phyloP scores from a whole-genome alignment of 2,888 invertebrate species.

The Lasioglossum figueresi region DNA sequence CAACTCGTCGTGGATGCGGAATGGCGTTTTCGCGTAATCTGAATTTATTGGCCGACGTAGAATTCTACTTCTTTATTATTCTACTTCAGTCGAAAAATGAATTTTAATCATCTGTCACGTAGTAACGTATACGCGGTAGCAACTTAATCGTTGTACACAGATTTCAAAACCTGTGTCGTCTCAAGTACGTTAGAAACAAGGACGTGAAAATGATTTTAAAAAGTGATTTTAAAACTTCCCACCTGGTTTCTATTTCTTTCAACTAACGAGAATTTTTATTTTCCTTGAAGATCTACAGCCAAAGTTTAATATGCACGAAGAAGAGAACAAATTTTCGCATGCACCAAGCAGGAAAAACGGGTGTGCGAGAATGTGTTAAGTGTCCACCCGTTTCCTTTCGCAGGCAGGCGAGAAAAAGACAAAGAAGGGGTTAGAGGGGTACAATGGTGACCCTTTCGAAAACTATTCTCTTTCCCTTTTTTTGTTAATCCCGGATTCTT shows the following conservation, averaged over 20 bases:
- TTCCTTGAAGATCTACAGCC: too few relatives aligned
- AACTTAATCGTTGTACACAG: not conserved
- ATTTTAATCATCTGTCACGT: not conserved
- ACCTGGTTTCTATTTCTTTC: too few relatives aligned
- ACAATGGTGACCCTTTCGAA: constrained; percentile 44
- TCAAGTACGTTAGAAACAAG: too few relatives aligned
- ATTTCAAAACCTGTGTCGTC: not conserved
- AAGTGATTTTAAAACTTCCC: not conserved
- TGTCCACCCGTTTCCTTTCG: not conserved
- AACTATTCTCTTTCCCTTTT: constrained; percentile 35
- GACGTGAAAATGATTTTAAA: not conserved
- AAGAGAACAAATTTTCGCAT: not conserved
- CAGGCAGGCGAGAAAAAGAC: not conserved
- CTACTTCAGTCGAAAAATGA: not conserved
- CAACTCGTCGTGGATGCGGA: not conserved
- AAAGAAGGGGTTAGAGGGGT: not conserved
- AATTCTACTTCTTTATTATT: too few relatives aligned
- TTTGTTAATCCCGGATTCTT: constrained; percentile 65
- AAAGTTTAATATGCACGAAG: too few relatives aligned
- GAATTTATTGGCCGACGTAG: not conserved
- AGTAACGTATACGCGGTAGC: not conserved
- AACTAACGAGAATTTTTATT: not conserved
- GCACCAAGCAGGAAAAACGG: not conserved
- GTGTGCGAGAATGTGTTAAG: not conserved
- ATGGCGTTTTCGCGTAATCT: not conserved